Percentiles rank a stretch among this genome's conserved stretches.
phyloP scores from a whole-genome alignment of 1,140 invertebrate genomes.

The Megalonaias nervosa region DNA sequence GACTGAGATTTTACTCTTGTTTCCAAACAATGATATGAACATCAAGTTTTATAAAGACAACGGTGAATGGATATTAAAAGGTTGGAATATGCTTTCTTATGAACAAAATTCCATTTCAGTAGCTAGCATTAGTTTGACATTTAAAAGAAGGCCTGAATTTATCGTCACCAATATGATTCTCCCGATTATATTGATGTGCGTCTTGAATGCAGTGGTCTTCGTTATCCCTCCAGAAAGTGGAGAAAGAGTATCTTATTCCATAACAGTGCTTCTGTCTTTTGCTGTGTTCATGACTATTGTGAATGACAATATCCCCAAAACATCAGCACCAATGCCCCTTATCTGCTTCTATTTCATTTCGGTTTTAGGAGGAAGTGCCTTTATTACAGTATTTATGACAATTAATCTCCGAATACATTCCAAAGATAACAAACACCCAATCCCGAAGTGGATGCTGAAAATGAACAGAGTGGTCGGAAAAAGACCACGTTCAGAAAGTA shows the following conservation, averaged over 20 bases:
- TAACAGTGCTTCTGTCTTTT: constrained; percentile 2
- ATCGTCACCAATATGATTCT: background rate
- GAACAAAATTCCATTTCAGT: background rate
- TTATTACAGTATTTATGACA: background rate
- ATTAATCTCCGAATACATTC: constrained; percentile 5
- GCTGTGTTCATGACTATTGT: constrained; percentile 9
- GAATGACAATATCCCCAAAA: background rate
- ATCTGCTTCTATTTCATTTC: constrained; percentile 14
- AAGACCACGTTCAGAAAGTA: too few relatives aligned
- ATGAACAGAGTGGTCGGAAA: too few relatives aligned
- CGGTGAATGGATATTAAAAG: constrained; percentile 8
- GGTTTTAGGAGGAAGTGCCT: background rate
- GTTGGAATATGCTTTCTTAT: background rate
- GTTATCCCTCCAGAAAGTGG: constrained; percentile 5
- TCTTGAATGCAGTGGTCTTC: constrained; percentile 2
- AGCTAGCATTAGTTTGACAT: background rate
- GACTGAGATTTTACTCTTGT: background rate
- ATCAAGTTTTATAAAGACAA: background rate
- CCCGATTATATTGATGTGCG: constrained; percentile 1
- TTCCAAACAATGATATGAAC: background rate
- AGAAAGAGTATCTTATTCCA: constrained; percentile 5
- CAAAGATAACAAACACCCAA: background rate
- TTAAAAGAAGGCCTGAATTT: background rate
- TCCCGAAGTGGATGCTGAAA: too few relatives aligned
- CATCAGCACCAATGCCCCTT: background rate